phyloP scores from a whole-genome alignment of 2,797 vertebrate species.

The Brachyrhaphis roseni region DNA sequence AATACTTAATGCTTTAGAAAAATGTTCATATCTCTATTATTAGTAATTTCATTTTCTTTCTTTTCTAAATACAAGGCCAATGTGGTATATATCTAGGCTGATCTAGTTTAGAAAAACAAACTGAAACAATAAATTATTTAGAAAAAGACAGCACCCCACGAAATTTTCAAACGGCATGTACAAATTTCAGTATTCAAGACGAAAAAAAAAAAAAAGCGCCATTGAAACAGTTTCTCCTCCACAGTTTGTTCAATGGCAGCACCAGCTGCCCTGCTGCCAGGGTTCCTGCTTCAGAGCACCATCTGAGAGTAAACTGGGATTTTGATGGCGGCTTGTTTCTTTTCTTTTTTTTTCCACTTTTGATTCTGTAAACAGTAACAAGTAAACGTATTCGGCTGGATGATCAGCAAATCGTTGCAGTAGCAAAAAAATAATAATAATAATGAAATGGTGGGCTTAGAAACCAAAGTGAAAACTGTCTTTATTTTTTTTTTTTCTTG shows the following conservation, averaged over 20 bases:
- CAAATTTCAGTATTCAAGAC: conserved; percentile 82
- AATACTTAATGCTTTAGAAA: conserved; percentile 89
- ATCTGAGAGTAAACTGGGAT: conserved; percentile 79
- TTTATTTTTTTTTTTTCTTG: conserved; percentile 54
- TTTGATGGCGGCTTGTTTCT: conserved; percentile 76
- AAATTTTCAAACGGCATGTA: conserved; percentile 84
- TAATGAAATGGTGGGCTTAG: conserved; percentile 52
- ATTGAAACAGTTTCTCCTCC: conserved; percentile 55
- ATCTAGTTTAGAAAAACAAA: conserved; percentile 80
- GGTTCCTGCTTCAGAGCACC: conserved; percentile 72
- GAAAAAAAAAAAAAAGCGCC: conserved; percentile 59
- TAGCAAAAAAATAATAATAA: conserved; percentile 68
- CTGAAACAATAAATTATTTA: conserved; percentile 79
- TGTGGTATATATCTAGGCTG: conserved; percentile 88
- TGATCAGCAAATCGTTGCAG: conserved; percentile 81
- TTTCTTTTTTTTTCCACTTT: conserved; percentile 52
- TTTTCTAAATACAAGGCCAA: conserved; percentile 90
- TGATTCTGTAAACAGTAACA: conserved; percentile 81
- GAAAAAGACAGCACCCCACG: conserved; percentile 78
- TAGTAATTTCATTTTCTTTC: conserved; percentile 85
- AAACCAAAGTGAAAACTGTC: conserved; percentile 67
- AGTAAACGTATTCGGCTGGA: conserved; percentile 84
- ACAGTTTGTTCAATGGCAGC: conserved; percentile 73
- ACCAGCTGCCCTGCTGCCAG: conserved; percentile 64
- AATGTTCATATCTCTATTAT: conserved; percentile 87